A percentile compares a stretch with the other conserved stretches of the same genome.
These are phyloP conservation scores for Eriocheir sinensis DNA, from an alignment of 1,140 invertebrate genomes.

Conservation along the genomic window DNA sequence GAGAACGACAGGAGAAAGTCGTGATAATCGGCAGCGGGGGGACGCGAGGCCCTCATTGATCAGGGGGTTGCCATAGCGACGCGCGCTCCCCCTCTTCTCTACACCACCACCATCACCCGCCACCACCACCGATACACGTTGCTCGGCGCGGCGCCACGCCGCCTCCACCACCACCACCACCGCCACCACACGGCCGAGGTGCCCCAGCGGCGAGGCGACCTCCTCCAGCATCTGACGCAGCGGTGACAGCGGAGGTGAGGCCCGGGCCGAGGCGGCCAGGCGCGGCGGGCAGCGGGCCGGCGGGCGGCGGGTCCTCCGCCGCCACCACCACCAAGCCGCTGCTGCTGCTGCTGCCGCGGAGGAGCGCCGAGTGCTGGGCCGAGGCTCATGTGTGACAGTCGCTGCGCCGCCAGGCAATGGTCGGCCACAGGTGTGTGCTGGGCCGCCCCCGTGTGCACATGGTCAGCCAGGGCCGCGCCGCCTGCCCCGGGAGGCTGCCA, in stretches of 20 bases:
- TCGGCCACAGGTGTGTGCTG: slow-evolving; percentile 54
- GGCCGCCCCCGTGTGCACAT: slow-evolving; percentile 41
- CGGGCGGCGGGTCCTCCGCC: background rate
- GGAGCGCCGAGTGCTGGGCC: background rate
- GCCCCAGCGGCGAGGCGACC: background rate
- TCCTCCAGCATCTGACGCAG: background rate
- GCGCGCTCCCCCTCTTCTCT: slow-evolving; percentile 34
- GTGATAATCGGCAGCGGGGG: slow-evolving; percentile 73
- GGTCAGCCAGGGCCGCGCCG: slow-evolving; percentile 42
- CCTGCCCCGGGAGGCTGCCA: slow-evolving; percentile 29
- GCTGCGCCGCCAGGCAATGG: slow-evolving; percentile 62
- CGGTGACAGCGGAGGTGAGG: background rate
- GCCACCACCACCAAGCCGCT: background rate
- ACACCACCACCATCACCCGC: background rate
- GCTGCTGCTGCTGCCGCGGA: slow-evolving; percentile 1
- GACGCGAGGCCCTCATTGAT: slow-evolving; percentile 73
- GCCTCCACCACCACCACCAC: slow-evolving; percentile 40
- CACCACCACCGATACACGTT: background rate
- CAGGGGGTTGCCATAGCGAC: slow-evolving; percentile 73
- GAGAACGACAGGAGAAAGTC: slow-evolving; percentile 50
- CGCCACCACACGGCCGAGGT: slow-evolving; percentile 45
- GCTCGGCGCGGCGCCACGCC: slow-evolving; percentile 61
- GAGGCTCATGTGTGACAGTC: slow-evolving; percentile 60
- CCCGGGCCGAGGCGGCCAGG: background rate
- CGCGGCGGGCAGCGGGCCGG: background rate